Evolutionary conservation across 2,888 invertebrate genomes (phyloP), one percentile per base, ranked within the genome.

Genomic region (Biston stratarius): DNA sequence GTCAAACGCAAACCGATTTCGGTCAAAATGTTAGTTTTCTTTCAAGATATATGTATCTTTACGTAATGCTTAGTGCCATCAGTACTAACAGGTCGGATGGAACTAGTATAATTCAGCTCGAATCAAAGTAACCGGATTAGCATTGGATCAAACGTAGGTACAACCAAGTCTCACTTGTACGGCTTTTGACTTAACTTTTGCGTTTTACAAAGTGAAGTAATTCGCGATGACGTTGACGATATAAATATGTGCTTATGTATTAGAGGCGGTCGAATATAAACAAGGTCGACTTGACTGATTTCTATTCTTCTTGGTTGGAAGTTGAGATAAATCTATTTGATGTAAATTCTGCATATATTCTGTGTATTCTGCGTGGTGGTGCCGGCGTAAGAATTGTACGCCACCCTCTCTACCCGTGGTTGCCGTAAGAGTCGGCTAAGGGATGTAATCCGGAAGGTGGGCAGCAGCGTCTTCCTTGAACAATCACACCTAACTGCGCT

Each of bases 151-250:
- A 33, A 36, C 45, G 45, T 34, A 11, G 24, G 24, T 24, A 24
- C 24, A 24, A 2, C 34, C 6, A 36, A 14, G 0, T n/a, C n/a
- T 57, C 9, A 11, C 33, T 33, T 11, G 57, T 47, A 36, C 11
- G 57, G 57, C 47, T 47, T 57, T 45, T 6, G 45, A 36, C 44
- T 36, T 56, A 45, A 45, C 7, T n/a, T 56, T 44, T 47, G 14
- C 57, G 47, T 57, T 44, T 56, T 33, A 56, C 44, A 56, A 40
- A n/a, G 52, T 36, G 36, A 36, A 14, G 36, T 52, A 51, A 51
- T 51, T 7, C 36, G 8, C 24, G 34, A 33, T 51, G 51, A 36
- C 49, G 12, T 49, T 51, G 12, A 36, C 24, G 24, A 24, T 24
- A 24, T 24, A 24, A 24, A 24, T 24, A 24, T 2, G 24, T 24